Conservation (phyloP, 2,888 invertebrate genomes). For the Lottia scabra region DNA sequence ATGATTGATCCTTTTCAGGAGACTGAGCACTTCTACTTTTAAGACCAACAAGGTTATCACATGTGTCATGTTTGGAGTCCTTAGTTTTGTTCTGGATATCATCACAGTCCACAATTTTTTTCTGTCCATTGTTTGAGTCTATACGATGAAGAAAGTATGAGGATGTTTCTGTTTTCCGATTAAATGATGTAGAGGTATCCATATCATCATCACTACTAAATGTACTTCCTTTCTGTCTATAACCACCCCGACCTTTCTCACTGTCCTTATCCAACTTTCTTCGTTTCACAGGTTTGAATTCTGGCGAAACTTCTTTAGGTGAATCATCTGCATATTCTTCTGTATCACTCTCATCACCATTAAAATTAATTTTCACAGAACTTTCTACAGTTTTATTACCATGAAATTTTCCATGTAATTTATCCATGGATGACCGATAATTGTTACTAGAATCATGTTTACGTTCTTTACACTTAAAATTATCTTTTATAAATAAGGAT, state of each 20-base stretch:
- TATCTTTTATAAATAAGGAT: background rate
- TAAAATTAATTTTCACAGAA: constrained; percentile 19
- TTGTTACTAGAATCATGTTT: constrained; percentile 50
- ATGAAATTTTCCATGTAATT: constrained; percentile 39
- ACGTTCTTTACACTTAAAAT: background rate
- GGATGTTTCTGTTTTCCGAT: constrained; percentile 10
- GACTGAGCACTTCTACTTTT: constrained; percentile 51
- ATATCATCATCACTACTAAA: constrained; percentile 55
- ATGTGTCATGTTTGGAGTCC: background rate
- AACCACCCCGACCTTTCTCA: constrained; percentile 39
- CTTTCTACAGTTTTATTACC: constrained; percentile 10
- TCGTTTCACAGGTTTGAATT: constrained; percentile 52
- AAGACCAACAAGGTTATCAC: background rate
- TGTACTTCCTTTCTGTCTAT: constrained; percentile 42
- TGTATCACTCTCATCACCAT: constrained; percentile 44
- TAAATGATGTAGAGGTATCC: constrained; percentile 2
- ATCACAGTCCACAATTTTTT: background rate
- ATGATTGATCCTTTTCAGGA: constrained; percentile 45
- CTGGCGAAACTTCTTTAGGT: constrained; percentile 50
- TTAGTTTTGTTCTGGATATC: constrained; percentile 4
- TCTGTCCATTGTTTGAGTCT: background rate
- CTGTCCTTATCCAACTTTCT: constrained; percentile 45
- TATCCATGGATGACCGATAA: constrained; percentile 62
- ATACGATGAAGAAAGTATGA: background rate
- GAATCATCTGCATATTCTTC: constrained; percentile 45